Conservation (phyloP, 2,113 vertebrate species). For the Muscicapa adusta region DNA sequence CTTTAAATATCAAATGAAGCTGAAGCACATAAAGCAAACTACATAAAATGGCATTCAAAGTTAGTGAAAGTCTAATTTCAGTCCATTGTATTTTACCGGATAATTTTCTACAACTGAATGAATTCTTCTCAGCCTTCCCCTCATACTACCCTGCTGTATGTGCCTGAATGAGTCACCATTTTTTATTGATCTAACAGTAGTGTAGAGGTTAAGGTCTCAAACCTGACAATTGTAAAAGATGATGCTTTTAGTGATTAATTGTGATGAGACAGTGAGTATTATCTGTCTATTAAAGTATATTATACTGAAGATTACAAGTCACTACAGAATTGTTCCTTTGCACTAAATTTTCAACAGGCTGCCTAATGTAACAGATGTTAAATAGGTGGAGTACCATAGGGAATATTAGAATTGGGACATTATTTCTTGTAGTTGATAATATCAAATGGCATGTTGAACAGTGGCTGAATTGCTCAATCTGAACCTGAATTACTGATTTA, state of each 20-base stretch:
- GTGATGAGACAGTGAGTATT: neutral
- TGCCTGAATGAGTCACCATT: neutral
- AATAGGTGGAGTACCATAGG: neutral
- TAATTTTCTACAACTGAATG: neutral
- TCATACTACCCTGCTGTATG: neutral
- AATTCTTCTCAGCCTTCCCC: neutral
- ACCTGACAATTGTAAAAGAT: neutral
- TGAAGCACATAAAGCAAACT: neutral
- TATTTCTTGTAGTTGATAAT: neutral
- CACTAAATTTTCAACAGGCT: neutral
- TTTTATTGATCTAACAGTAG: neutral
- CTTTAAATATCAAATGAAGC: neutral
- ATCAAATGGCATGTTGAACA: neutral
- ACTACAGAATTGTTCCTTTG: neutral
- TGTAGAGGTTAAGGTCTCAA: neutral
- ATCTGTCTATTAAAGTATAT: neutral
- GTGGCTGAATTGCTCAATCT: neutral
- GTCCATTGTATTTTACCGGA: neutral
- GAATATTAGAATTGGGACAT: neutral
- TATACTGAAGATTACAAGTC: neutral
- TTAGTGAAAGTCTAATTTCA: neutral
- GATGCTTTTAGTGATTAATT: neutral
- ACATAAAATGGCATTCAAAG: neutral
- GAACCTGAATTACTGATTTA: neutral
- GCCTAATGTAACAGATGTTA: neutral